Percentiles rank a stretch among this genome's conserved stretches.
These are phyloP conservation scores for Leptinotarsa undecemlineata DNA, from an alignment of 1,140 invertebrate species.

Conservation along the genomic window DNA sequence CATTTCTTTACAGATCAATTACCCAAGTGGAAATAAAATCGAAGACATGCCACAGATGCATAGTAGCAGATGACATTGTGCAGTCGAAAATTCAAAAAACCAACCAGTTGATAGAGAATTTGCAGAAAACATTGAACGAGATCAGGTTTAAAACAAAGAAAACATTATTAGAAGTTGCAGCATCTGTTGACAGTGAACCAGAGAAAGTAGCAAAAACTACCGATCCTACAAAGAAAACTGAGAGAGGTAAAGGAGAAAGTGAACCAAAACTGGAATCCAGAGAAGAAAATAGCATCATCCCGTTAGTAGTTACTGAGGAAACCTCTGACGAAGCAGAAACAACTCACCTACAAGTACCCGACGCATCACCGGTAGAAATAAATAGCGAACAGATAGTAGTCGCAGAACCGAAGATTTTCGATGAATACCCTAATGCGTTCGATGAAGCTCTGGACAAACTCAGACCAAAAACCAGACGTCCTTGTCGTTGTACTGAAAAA, in stretches of 20 bases:
- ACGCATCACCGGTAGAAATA: too few species aligned
- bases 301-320: too few species aligned
- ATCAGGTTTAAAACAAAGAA: conserved; percentile 23
- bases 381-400: too few species aligned
- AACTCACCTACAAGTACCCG: too few species aligned
- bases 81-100: conserved; percentile 37
- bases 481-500: conserved; percentile 9
- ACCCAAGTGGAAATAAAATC: too few species aligned
- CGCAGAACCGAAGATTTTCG: too few species aligned
- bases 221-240: conserved; percentile 21
- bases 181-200: too few species aligned
- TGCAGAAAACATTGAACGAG: conserved; percentile 33
- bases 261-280: too few species aligned
- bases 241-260: conserved; percentile 19
- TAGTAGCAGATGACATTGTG: conserved; percentile 18
- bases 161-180: neutral
- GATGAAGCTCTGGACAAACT: neutral
- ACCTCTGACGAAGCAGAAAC: too few species aligned
- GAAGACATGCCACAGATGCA: neutral
- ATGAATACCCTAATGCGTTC: neutral
- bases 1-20: too few species aligned
- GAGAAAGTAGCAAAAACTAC: neutral
- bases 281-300: too few species aligned
- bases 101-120: conserved; percentile 34
- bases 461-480: conserved; percentile 20